phyloP scores from a whole-genome alignment of 2,888 invertebrate genomes.

The Unio delphinus region DNA sequence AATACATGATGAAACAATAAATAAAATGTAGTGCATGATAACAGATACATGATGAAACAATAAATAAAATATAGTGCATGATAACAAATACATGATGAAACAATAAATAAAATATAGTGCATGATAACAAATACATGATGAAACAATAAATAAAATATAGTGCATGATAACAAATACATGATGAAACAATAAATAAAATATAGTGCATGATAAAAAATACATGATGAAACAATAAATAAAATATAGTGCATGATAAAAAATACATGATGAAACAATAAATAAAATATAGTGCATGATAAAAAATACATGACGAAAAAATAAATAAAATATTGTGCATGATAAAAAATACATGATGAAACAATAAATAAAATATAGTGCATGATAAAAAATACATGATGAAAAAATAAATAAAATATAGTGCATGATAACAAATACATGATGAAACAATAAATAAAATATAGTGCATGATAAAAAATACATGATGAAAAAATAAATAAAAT shows the following conservation, averaged over 20 bases:
- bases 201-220: too few relatives aligned
- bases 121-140: neutral
- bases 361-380: too few relatives aligned
- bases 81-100: neutral
- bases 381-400: neutral
- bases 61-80: too few relatives aligned
- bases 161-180: too few relatives aligned
- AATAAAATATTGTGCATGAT: too few relatives aligned
- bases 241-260: too few relatives aligned
- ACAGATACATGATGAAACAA: neutral
- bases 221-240: neutral
- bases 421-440: neutral
- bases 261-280: neutral
- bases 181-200: neutral
- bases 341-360: neutral
- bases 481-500: neutral
- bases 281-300: too few relatives aligned
- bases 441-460: neutral
- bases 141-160: neutral
- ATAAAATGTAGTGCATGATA: too few relatives aligned
- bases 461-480: too few relatives aligned
- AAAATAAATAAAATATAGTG: too few relatives aligned
- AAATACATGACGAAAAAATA: neutral
- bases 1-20: neutral
- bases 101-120: too few relatives aligned